Conservation (phyloP, 2,888 invertebrate genomes). For the Drosophila differens region DNA sequence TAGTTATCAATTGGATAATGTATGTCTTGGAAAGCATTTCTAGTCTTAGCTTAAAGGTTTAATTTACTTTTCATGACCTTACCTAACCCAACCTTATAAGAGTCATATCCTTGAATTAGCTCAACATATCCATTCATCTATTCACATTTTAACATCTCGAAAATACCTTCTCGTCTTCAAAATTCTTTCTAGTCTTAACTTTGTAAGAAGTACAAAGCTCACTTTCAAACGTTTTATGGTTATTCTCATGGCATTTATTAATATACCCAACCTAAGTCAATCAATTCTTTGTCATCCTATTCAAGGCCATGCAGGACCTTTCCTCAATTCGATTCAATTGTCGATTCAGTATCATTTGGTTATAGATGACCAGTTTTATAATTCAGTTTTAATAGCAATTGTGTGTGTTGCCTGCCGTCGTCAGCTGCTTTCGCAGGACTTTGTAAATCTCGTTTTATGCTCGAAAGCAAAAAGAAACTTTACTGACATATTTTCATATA, state of each 20-base stretch:
- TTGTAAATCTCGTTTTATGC: slow-evolving; percentile 41
- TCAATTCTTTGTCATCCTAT: not conserved
- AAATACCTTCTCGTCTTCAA: no score
- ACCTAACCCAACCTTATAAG: not conserved
- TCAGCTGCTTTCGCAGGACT: slow-evolving; percentile 19
- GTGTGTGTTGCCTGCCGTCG: slow-evolving; percentile 10
- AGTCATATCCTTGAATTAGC: not conserved
- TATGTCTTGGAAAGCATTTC: not conserved
- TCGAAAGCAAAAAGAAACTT: slow-evolving; percentile 42
- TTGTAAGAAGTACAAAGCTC: not conserved
- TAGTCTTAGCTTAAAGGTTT: not conserved
- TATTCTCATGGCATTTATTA: not conserved
- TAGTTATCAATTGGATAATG: not conserved
- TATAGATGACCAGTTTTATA: slow-evolving; percentile 35
- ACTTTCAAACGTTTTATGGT: not conserved
- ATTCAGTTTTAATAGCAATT: slow-evolving; percentile 28
- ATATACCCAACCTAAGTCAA: not conserved
- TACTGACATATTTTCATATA: slow-evolving; percentile 70
- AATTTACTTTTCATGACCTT: not conserved
- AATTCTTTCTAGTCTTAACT: no score
- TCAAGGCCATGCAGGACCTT: not conserved
- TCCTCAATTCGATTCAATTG: slow-evolving; percentile 11
- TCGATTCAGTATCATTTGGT: slow-evolving; percentile 23
- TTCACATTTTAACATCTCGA: not conserved
- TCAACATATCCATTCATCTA: not conserved